Evolutionary conservation across 2,797 vertebrate species (phyloP).

Genomic region (Serranus cabrilla): DNA sequence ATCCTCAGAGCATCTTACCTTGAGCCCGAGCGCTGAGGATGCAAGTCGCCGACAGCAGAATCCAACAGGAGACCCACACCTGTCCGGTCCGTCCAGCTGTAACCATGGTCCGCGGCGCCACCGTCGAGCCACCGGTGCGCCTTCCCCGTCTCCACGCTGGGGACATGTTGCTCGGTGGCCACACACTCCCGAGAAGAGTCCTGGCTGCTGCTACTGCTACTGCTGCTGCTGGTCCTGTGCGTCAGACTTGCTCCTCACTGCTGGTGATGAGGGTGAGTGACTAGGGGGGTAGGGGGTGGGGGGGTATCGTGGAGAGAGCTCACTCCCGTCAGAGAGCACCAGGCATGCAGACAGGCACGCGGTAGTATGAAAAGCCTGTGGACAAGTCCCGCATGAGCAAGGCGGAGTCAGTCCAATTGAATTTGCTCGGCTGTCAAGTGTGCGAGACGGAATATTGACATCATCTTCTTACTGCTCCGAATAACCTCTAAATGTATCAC

Average conservation of each 20-base stretch:
- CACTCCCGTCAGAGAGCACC: slow-evolving; percentile 59
- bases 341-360: slow-evolving; percentile 52
- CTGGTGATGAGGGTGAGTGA: slow-evolving; percentile 71
- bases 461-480: slow-evolving; percentile 49
- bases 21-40: slow-evolving; percentile 76
- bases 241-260: slow-evolving; percentile 68
- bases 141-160: slow-evolving; percentile 73
- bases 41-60: slow-evolving; percentile 76
- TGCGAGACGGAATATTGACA: slow-evolving; percentile 68
- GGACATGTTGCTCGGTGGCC: slow-evolving; percentile 85
- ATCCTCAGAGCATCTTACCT: slow-evolving; percentile 76
- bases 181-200: slow-evolving; percentile 74
- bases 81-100: slow-evolving; percentile 58
- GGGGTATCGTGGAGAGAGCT: slow-evolving; percentile 34
- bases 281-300: slow-evolving; percentile 9
- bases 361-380: slow-evolving; percentile 62
- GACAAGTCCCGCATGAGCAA: slow-evolving; percentile 76
- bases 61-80: slow-evolving; percentile 82
- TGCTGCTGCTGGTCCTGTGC: slow-evolving; percentile 61
- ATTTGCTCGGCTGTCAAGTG: slow-evolving; percentile 77
- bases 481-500: slow-evolving; percentile 25
- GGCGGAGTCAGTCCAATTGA: slow-evolving; percentile 82
- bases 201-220: slow-evolving; percentile 42
- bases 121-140: slow-evolving; percentile 67
- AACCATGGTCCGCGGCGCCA: slow-evolving; percentile 65